Conservation (phyloP, 2,888 invertebrate genomes). For the Tipula confusa region DNA sequence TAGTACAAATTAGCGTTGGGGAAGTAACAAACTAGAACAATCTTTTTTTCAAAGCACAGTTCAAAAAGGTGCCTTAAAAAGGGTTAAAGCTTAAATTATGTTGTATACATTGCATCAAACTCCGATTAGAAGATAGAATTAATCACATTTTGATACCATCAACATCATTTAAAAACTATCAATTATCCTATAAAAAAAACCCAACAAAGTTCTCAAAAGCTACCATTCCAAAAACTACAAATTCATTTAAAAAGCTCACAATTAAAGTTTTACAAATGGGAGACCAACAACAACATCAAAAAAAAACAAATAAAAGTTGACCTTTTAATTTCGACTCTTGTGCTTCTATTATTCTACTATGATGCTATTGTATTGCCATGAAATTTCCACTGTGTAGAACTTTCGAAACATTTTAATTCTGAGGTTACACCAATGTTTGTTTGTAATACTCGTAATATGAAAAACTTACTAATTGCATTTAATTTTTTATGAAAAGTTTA, state of each 20-base stretch:
- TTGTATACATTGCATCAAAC: neutral
- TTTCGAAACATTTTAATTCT: neutral
- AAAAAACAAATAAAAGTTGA: neutral
- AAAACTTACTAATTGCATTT: slow-evolving; percentile 12
- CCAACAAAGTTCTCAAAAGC: neutral
- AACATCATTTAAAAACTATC: neutral
- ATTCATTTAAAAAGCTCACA: slow-evolving; percentile 15
- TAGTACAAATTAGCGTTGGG: no score
- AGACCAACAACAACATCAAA: neutral
- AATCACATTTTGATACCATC: neutral
- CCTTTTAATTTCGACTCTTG: neutral
- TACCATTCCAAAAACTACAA: neutral
- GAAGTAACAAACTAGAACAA: no score
- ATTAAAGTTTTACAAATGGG: slow-evolving; percentile 20
- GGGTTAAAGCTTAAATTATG: neutral
- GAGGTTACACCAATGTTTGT: neutral
- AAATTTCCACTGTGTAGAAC: neutral
- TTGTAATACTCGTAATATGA: neutral
- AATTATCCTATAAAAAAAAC: neutral
- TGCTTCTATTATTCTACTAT: neutral
- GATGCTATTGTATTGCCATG: neutral
- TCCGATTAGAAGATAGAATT: neutral
- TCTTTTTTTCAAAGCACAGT: no score
- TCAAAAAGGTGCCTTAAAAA: no score
- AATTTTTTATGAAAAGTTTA: neutral